These are phyloP conservation scores for Microtus richardsoni DNA, from an alignment of 2,113 vertebrate genomes.

Conservation along the genomic window DNA sequence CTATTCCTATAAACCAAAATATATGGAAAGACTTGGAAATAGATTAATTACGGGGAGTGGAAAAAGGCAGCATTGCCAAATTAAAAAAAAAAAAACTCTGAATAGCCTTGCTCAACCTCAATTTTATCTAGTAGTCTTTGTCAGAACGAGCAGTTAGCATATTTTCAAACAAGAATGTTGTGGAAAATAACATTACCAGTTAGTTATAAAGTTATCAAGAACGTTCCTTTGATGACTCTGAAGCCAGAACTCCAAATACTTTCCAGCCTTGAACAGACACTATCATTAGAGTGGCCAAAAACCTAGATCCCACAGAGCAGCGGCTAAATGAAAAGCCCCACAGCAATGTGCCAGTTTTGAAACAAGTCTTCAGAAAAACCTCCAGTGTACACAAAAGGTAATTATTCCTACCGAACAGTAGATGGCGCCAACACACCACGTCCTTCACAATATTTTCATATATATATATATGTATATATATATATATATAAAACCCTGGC, in stretches of 20 bases:
- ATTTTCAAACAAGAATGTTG: neutral
- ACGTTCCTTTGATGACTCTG: neutral
- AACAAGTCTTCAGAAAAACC: neutral
- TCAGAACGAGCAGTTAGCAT: neutral
- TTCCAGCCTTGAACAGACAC: neutral
- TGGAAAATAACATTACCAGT: neutral
- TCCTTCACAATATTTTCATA: neutral
- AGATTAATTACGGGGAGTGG: neutral
- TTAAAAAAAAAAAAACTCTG: neutral
- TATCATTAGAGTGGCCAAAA: neutral
- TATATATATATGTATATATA: too few species aligned
- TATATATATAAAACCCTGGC: neutral
- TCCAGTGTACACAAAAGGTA: neutral
- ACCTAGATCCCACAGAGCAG: neutral
- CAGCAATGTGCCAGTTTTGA: neutral
- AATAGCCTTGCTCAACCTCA: neutral
- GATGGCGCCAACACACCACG: conserved; percentile 67
- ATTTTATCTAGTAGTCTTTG: neutral
- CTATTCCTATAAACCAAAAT: neutral
- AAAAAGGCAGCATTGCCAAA: neutral
- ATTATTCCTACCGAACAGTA: conserved; percentile 57
- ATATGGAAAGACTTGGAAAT: neutral
- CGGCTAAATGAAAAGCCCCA: neutral
- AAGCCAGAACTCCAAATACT: conserved; percentile 15
- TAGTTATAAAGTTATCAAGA: neutral